These are phyloP conservation scores for Eumeta japonica DNA, from an alignment of 1,140 invertebrate species.

Conservation along the genomic window DNA sequence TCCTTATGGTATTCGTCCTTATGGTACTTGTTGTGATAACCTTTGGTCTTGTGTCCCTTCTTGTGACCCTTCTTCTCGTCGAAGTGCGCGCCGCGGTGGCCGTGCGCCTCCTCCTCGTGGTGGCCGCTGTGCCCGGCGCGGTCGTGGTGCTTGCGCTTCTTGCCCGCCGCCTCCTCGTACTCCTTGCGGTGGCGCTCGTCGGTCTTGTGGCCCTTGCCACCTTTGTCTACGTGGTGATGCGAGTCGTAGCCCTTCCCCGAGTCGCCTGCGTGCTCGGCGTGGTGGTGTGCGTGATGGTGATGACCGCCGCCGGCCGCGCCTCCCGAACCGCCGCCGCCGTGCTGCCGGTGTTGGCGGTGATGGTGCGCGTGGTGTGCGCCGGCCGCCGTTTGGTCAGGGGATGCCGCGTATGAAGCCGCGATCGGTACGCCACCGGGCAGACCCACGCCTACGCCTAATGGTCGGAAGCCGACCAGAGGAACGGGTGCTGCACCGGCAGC, in stretches of 20 bases:
- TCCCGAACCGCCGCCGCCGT: conserved; percentile 11
- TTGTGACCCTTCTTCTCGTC: conserved; percentile 62
- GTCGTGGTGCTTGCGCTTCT: conserved; percentile 59
- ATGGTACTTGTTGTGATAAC: conserved; percentile 77
- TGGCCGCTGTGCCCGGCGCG: conserved; percentile 46
- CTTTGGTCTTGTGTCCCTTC: conserved; percentile 62
- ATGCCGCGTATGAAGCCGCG: too few relatives aligned
- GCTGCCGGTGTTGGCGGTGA: conserved; percentile 13
- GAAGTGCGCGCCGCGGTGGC: conserved; percentile 54
- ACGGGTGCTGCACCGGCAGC: background rate
- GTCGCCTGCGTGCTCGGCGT: background rate
- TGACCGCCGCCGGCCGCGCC: background rate
- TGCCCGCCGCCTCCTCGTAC: conserved; percentile 51
- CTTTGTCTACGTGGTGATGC: conserved; percentile 58
- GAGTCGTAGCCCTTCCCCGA: conserved; percentile 50
- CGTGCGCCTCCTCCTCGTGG: conserved; percentile 52
- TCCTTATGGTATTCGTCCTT: conserved; percentile 79
- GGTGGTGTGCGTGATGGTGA: background rate
- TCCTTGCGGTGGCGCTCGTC: conserved; percentile 55
- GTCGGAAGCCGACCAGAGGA: background rate
- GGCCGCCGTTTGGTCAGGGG: conserved; percentile 29
- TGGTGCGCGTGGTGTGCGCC: conserved; percentile 25
- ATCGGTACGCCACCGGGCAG: too few relatives aligned
- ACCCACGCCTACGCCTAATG: background rate
- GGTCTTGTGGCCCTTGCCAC: conserved; percentile 57